Base-by-base conservation (phyloP, 2,888 invertebrate species). In the Drosophila macrospina region DNA sequence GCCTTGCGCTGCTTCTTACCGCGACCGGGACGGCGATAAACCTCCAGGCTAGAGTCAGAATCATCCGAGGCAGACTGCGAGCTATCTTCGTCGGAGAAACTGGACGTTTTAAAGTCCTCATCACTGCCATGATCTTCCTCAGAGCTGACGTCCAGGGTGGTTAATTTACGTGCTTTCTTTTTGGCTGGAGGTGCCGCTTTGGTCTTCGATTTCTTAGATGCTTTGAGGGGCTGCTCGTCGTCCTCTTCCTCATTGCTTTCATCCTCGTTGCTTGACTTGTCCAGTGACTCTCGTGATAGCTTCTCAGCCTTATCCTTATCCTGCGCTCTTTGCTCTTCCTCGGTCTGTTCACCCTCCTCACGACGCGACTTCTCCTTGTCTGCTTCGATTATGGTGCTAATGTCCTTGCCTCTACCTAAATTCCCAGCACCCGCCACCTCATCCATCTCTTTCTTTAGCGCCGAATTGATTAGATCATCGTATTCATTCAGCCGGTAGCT, bases 381-480 rank as follows among this genome's bases (percentile, higher is more conserved):
- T 0, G 95, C 95, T 76, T 96, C 96, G 1, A 96, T 95, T 76
- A 98, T 97, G 55, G 97, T 98, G n/a, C 96, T 95, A 81, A 98
- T 98, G 91, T 98, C 98, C 91, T 98, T 98, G 0, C 98, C 98
- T 20, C 97, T 94, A 0, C 96, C 96, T 81, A 96, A 95, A 91
- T 96, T 96, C 0, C 97, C 97, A 0, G 96, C 95, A 26, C 96
- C 96, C 61, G 95, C 95, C 0, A 95, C 95, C 4, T 95, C 95
- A 28, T 95, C 95, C 89, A 96, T 95, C 88, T 96, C 96, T 60
- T 91, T 91, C 93, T 95, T 95, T 77, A 97, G 95, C 8, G 99
- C 99, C 39, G 97, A 97, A 90, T 97, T 97, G 81, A 99, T 99
- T 91, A 99, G 94, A 30, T 98, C 96, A 91, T 99, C 99, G 93